A percentile compares a stretch with the other conserved stretches of the same genome.
Evolutionary conservation across 1,140 invertebrate genomes (phyloP).

Genomic region (Paralvinella palmiformis): DNA sequence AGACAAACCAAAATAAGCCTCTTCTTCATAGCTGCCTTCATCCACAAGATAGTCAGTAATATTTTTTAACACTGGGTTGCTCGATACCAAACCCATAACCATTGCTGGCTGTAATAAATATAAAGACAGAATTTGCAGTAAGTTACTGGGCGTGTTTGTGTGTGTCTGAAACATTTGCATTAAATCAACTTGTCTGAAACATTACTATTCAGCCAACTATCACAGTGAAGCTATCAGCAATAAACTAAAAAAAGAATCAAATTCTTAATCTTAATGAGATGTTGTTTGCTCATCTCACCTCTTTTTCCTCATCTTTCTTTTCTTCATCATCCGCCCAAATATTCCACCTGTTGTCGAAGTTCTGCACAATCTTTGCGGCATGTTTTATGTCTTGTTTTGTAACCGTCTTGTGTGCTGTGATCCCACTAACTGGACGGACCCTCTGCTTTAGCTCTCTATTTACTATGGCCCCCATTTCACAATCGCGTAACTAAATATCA

Average conservation of each 20-base stretch:
- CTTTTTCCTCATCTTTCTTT: conserved; percentile 35
- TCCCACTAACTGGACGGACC: conserved; percentile 85
- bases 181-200: no score
- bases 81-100: conserved; percentile 65
- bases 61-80: conserved; percentile 92
- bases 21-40: conserved; percentile 96
- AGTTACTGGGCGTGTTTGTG: no score
- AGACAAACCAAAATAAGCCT: conserved; percentile 74
- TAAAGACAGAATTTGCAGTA: no score
- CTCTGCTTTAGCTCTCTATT: conserved; percentile 88
- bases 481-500: conserved; percentile 68
- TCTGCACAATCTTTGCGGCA: conserved; percentile 89
- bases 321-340: conserved; percentile 65
- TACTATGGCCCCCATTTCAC: conserved; percentile 88
- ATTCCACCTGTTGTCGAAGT: conserved; percentile 76
- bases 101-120: no score
- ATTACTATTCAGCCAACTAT: no score
- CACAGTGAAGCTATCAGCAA: no score
- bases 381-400: conserved; percentile 88
- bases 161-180: no score
- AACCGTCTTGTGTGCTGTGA: conserved; percentile 80
- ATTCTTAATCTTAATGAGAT: no score
- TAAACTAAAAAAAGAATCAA: no score
- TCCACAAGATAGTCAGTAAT: conserved; percentile 98
- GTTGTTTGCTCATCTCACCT: no score